These are phyloP conservation scores for Leuctra nigra DNA, from an alignment of 2,888 invertebrate genomes.

Conservation along the genomic window DNA sequence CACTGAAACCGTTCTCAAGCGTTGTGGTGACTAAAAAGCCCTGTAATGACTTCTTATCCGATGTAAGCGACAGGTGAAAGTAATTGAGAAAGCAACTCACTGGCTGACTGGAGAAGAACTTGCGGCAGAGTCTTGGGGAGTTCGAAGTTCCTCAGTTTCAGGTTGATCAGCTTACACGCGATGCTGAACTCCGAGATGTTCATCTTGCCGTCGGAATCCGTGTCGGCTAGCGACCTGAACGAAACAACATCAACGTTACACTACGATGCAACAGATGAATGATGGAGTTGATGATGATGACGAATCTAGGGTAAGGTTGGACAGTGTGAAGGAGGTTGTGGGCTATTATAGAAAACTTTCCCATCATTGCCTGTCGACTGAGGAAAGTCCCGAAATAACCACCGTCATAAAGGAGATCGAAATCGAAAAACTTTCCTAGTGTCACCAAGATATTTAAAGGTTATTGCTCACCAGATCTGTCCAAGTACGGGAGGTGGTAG, in stretches of 20 bases:
- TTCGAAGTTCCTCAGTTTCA: constrained; percentile 87
- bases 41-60: no score
- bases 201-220: constrained; percentile 94
- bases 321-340: not conserved
- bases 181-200: constrained; percentile 95
- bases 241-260: no score
- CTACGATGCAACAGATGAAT: no score
- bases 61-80: no score
- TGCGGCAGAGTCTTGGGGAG: constrained; percentile 83
- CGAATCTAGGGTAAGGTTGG: no score
- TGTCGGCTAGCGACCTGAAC: constrained; percentile 82
- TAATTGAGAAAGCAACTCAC: no score
- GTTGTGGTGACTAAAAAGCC: no score
- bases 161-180: constrained; percentile 92
- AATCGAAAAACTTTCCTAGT: not conserved
- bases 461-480: constrained; percentile 77
- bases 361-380: no score
- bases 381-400: no score
- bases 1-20: no score
- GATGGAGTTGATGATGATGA: no score
- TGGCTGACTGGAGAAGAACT: constrained; percentile 51
- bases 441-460: not conserved
- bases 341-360: not conserved
- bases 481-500: constrained; percentile 83
- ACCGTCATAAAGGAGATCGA: no score